Evolutionary conservation across 2,797 vertebrate species (phyloP), one percentile per base, ranked within the genome.

Genomic region (Podarcis lilfordi): DNA sequence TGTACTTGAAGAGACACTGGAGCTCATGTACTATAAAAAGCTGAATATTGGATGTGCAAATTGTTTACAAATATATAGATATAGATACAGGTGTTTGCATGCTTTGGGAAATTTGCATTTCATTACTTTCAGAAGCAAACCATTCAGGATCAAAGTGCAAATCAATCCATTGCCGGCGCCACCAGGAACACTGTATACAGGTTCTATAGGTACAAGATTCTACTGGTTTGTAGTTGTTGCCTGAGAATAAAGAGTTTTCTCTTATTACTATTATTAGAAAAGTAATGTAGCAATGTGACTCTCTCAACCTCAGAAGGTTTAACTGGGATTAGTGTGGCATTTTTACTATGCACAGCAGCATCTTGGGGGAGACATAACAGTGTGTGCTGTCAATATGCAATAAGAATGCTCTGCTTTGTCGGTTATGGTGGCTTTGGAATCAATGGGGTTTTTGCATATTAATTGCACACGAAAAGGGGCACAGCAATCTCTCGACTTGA

Each of bases 401-500:
- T 94, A 93, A 90, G 80, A 85, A 81, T 11, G 76, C 45, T 27
- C 4, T 29, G 80, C 82, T 86, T 75, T 0, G 72, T 90, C 89
- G 92, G 91, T 89, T 91, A 91, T 55, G 77, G 91, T 90, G 82
- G 82, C 92, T 82, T 89, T 87, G 64, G 74, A 94, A 5, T 95
- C 96, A 91, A 91, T 89, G 88, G 68, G 88, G 88, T 90, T 95
- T 95, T 96, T 95, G 92, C 94, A 96, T 96, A 95, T 95, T 96
- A 94, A 96, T 95, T 92, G 86, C 86, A 85, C 89, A 81, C 90
- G 74, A 77, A 89, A 92, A 92, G 91, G 88, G 66, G 78, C 93
- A 89, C 78, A 90, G 88, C 92, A 94, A 91, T 89, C 87, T 93
- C 92, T 91, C 95, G 93, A 90, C 80, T 95, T 94, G 93, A 95